Percentiles rank a stretch among this genome's conserved stretches.
phyloP scores from a whole-genome alignment of 2,113 vertebrate species.

The Meles meles region DNA sequence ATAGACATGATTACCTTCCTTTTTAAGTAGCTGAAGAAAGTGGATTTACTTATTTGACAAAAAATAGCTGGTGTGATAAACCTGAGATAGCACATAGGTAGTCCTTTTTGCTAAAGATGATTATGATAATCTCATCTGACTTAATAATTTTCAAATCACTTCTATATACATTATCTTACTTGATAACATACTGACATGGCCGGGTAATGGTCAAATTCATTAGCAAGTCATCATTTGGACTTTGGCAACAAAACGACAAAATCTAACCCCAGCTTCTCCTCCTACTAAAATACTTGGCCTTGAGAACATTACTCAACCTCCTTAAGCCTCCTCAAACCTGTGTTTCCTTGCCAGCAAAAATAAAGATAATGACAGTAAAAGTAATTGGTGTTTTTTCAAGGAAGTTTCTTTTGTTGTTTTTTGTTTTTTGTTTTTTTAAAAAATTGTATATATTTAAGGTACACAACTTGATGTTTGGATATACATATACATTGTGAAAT shows the following conservation, averaged over 20 bases:
- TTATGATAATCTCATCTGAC: not conserved
- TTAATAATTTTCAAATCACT: not conserved
- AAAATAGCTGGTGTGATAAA: not conserved
- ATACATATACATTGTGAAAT: not conserved
- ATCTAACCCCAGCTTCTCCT: not conserved
- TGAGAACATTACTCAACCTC: not conserved
- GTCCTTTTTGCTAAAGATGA: not conserved
- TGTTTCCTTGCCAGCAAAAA: not conserved
- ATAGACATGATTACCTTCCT: not conserved
- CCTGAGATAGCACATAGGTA: not conserved
- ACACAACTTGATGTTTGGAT: not conserved
- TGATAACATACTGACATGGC: not conserved
- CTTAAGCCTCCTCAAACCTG: not conserved
- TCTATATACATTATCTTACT: not conserved
- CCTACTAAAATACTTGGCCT: not conserved
- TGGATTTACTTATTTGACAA: not conserved
- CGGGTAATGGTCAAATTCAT: not conserved
- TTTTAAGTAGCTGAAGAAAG: slow-evolving; percentile 6
- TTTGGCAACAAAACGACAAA: not conserved
- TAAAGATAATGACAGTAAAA: not conserved
- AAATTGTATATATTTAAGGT: not conserved
- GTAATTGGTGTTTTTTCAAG: not conserved
- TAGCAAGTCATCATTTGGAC: not conserved
- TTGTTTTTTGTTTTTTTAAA: not conserved
- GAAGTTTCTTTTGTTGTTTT: not conserved